Evolutionary conservation across 2,797 vertebrate genomes (phyloP), one percentile per base, ranked within the genome.

Genomic region (Halcyon leucocephala): DNA sequence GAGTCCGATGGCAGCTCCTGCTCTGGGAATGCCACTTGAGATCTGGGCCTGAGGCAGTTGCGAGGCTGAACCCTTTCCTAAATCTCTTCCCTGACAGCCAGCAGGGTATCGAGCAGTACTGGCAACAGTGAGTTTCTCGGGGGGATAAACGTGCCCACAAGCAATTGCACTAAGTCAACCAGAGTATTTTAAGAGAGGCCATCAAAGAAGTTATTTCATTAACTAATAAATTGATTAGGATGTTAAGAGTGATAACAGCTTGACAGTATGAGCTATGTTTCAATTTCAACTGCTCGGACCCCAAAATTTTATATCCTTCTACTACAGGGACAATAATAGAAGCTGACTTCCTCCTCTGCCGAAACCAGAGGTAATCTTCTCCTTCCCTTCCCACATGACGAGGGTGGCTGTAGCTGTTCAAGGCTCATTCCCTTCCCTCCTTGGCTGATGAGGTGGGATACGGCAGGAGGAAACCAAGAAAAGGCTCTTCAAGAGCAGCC

Each of bases 91-190:
- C 44, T 57, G 89, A 15, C 44, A 57, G 76, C 33, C 58, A 66
- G 41, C 20, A 15, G 54, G 51, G 37, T 10, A 57, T 3, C 0
- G 1, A 20, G 69, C 48, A 41, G 72, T 4, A 19, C 33, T 3
- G 42, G 44, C 25, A 60, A 21, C 0, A 0, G 39, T 0, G 14
- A 82, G 42, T 15, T 78, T 18, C 60, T 65, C 0, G 2, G 64
- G 48, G 20, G 46, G 60, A 10, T 42, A 39, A 39, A 65, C 0
- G 4, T 2, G 29, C 42, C 64, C 31, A 21, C 0, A 1, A 89
- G 49, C 51, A 94, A 83, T 6, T 7, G 41, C 46, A 28, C 51
- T 58, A 49, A 70, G 65, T 48, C 66, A 64, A 60, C 20, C 22
- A 35, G n/a, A 81, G 42, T 18, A 76, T 31, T 82, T 64, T 18